Evolutionary conservation across 2,888 invertebrate species (phyloP).

Genomic region (Yponomeuta plumbellus): DNA sequence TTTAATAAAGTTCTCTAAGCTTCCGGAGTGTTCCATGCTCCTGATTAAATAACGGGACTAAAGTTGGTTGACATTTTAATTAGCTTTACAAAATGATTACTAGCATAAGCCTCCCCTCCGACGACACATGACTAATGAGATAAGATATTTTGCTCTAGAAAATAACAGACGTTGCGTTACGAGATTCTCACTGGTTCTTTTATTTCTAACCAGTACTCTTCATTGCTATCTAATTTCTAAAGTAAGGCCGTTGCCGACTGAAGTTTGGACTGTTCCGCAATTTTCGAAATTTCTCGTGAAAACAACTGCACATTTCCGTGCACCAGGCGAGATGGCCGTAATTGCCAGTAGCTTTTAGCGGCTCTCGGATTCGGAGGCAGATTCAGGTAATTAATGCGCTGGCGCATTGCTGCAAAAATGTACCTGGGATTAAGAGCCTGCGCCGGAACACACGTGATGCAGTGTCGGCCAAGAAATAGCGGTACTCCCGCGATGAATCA

Average conservation of each 20-base stretch:
- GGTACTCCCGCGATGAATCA: not conserved
- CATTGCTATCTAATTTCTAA: not conserved
- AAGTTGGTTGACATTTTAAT: conserved; percentile 1
- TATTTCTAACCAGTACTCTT: too few relatives aligned
- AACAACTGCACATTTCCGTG: conserved; percentile 12
- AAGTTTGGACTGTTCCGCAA: not conserved
- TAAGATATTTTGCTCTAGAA: not conserved
- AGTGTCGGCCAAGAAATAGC: not conserved
- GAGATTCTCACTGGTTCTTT: not conserved
- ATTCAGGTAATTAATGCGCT: conserved; percentile 33
- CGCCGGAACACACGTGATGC: conserved; percentile 1
- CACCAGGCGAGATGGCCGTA: conserved; percentile 27
- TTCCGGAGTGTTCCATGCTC: not conserved
- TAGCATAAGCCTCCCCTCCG: not conserved
- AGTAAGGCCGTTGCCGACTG: not conserved
- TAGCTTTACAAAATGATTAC: not conserved
- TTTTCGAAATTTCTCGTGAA: conserved; percentile 1
- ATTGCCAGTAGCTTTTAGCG: conserved; percentile 35
- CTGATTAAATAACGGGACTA: not conserved
- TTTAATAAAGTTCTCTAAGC: not conserved
- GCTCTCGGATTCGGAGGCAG: conserved; percentile 17
- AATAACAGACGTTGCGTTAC: not conserved
- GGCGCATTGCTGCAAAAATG: conserved; percentile 35
- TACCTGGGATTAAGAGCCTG: conserved; percentile 23
- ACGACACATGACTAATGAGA: not conserved